Conservation (phyloP, 2,888 invertebrate genomes). For the Brachypterus glaber region DNA sequence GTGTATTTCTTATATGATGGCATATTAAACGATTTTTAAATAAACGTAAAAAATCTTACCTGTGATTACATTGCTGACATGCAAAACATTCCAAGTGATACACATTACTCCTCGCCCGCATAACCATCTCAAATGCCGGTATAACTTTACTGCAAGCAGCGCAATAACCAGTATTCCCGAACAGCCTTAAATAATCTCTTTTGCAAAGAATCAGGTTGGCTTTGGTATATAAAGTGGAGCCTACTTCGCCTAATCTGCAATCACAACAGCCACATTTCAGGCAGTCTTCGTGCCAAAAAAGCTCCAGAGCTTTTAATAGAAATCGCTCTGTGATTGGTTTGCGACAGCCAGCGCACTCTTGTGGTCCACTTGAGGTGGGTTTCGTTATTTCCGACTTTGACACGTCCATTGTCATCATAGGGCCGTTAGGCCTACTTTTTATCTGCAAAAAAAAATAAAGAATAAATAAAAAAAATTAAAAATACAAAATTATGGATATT, state of each 20-base stretch:
- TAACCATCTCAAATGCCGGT: conserved; percentile 98
- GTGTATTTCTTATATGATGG: no score
- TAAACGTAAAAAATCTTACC: conserved; percentile 59
- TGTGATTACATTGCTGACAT: conserved; percentile 96
- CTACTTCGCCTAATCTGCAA: conserved; percentile 92
- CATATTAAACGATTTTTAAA: no score
- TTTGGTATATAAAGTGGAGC: conserved; percentile 88
- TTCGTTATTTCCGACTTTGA: conserved; percentile 59
- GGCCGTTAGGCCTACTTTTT: conserved; percentile 38
- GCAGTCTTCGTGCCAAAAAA: conserved; percentile 97
- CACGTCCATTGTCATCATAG: conserved; percentile 82
- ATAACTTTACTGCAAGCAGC: conserved; percentile 96
- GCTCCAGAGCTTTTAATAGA: conserved; percentile 83
- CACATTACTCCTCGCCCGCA: conserved; percentile 93
- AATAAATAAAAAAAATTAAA: no score
- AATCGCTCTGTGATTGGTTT: conserved; percentile 89
- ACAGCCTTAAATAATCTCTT: conserved; percentile 91
- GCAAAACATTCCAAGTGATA: conserved; percentile 98
- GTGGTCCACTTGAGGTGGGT: conserved; percentile 42
- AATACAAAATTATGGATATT: no score
- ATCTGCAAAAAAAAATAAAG: no score
- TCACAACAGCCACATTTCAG: conserved; percentile 96
- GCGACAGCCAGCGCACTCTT: conserved; percentile 89
- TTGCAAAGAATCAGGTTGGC: conserved; percentile 93
- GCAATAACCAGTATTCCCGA: conserved; percentile 93